Evolutionary conservation across 2,113 vertebrate species (phyloP), one percentile per base, ranked within the genome.

Genomic region (Burhinus bistriatus): DNA sequence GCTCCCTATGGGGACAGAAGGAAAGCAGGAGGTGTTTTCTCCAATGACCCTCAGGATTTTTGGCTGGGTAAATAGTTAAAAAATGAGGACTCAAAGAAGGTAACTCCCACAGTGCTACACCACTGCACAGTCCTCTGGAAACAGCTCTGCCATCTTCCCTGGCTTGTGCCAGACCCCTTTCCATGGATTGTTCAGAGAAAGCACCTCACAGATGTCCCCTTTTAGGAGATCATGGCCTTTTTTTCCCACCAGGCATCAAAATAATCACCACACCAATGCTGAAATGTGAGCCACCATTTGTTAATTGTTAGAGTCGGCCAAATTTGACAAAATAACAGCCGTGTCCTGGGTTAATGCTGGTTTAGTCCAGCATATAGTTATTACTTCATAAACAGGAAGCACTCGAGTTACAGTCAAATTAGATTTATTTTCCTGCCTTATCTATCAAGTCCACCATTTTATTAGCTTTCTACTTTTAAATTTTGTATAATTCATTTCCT

Each of bases 351-450:
- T 91, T 96, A 95, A 91, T 2, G 6, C 87, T 95, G 45, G 73
- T 89, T 97, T 91, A 91, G 77, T 65, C 66, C 87, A 55, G 66
- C 3, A 7, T 86, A 85, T 0, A 0, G 23, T 80, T 93, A 95
- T 93, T 87, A 83, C 73, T 91, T 95, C 84, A 87, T 88, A 93
- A 95, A 91, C 95, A 95, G 91, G 95, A 95, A 95, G 55, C 71
- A 75, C 85, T 96, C 42, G 3, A 83, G 75, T 97, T 96, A 91
- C 91, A 95, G 93, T 88, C 68, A 94, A 95, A 95, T 97, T 83
- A 89, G 89, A 95, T 90, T 94, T 94, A 64, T 96, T 89, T 97
- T 93, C 70, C 62, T 94, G 81, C 52, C 38, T 91, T 96, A 95
- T 94, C 92, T 96, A 77, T 90, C 62, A 87, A 85, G 32, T 34